Percentiles rank a stretch among this genome's conserved stretches.
phyloP scores from a whole-genome alignment of 2,797 vertebrate genomes.

The Mormyrus hasselquistii region DNA sequence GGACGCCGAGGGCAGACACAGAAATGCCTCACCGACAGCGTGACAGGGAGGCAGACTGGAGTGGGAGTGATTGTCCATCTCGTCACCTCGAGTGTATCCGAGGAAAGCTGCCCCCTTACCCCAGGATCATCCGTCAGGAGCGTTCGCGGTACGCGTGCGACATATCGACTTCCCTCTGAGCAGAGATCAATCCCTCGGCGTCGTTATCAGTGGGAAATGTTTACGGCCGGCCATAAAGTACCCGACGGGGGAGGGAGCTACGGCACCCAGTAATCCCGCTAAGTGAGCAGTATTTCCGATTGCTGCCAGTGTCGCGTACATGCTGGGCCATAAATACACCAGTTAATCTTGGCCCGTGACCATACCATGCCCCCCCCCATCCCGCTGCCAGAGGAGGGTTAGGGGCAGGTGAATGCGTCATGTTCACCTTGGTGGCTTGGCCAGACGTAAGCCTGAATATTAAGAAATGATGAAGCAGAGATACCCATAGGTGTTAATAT shows the following conservation, averaged over 20 bases:
- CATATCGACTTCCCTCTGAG: constrained; percentile 66
- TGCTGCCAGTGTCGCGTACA: constrained; percentile 64
- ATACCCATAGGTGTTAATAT: constrained; percentile 55
- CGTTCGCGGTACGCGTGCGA: constrained; percentile 47
- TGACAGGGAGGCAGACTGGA: neutral
- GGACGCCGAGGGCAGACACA: neutral
- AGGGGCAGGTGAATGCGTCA: neutral
- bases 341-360: constrained; percentile 63
- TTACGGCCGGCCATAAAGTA: constrained; percentile 76
- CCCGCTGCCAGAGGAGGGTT: constrained; percentile 17
- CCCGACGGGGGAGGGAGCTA: constrained; percentile 63
- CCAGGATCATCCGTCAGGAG: neutral
- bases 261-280: constrained; percentile 75
- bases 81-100: neutral
- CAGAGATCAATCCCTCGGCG: constrained; percentile 65
- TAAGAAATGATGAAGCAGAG: constrained; percentile 28
- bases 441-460: neutral
- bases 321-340: constrained; percentile 63
- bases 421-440: neutral
- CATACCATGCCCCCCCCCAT: neutral
- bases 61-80: neutral
- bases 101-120: neutral
- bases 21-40: neutral
- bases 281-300: constrained; percentile 77
- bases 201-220: constrained; percentile 69